Evolutionary conservation across 2,888 invertebrate species (phyloP), one percentile per base, ranked within the genome.

Genomic region (Agrochola lychnidis): DNA sequence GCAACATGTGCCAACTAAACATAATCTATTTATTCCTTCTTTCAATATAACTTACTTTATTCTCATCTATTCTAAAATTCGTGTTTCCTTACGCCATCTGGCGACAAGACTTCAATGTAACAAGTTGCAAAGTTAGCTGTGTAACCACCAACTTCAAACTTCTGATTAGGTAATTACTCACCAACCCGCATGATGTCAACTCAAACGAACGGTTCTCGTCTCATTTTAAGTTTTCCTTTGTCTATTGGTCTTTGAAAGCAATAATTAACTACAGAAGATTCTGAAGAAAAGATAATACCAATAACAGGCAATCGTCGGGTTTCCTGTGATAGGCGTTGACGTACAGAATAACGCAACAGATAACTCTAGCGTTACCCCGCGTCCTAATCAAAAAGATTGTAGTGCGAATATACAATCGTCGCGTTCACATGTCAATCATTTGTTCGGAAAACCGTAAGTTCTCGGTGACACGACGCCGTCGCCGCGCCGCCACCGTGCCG

Each of bases 1-100:
- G 42, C 10, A 14, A 22, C 19, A 61, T 61, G 22, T 61, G 19
- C 62, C n/a, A 40, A 40, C 40, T n/a, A n/a, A n/a, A 40, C 22
- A 62, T 62, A 16, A 25, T 19, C 19, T 7, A 9, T 9, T 30
- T 16, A 12, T 36, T 22, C 7, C 12, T 6, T 12, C 7, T 42
- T 42, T 42, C 4, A 9, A 16, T 10, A 16, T 2, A 7, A 62
- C n/a, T 22, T 10, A 42, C 25, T 45, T 7, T 42, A 42, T 30
- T 71, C 14, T 70, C 22, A 61, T 12, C 16, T 1, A 14, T 56
- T 22, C 7, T 10, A 40, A 53, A 12, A 42, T 16, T 19, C 4
- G 4, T 48, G 16, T 25, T 40, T 19, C 3, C 7, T 25, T 56
- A 30, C 45, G 63, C 67, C 80, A 80, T 82, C 76, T 82, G 25